These are phyloP conservation scores for Sebastes matsubarae DNA, from an alignment of 2,797 vertebrate species.

Conservation along the genomic window DNA sequence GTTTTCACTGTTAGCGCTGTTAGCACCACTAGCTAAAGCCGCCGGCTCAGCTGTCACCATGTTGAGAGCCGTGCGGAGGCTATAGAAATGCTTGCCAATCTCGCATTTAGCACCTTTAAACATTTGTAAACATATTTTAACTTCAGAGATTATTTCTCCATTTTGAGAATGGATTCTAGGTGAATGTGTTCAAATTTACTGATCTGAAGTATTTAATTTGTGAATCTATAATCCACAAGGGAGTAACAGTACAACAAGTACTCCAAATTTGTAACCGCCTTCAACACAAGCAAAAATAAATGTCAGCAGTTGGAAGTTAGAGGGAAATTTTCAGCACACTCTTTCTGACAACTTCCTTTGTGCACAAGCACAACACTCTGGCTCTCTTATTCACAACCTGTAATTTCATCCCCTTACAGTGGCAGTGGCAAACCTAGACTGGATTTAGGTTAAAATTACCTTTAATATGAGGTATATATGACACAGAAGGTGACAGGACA, in stretches of 20 bases:
- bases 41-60: too few relatives aligned
- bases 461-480: neutral
- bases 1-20: too few relatives aligned
- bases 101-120: neutral
- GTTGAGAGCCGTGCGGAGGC: too few relatives aligned
- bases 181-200: neutral
- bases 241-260: neutral
- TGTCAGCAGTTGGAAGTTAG: too few relatives aligned
- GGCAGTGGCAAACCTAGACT: neutral
- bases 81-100: too few relatives aligned
- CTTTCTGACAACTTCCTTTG: neutral
- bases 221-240: neutral
- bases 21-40: too few relatives aligned
- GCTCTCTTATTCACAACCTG: neutral
- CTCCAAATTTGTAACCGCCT: too few relatives aligned
- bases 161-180: neutral
- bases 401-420: neutral
- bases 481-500: conserved; percentile 5
- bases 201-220: neutral
- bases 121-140: neutral
- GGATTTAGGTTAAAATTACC: neutral
- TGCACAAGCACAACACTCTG: neutral
- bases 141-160: neutral
- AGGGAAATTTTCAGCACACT: neutral
- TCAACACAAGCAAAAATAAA: neutral